Evolutionary conservation across 2,888 invertebrate species (phyloP).

Genomic region (Nasonia oneida): DNA sequence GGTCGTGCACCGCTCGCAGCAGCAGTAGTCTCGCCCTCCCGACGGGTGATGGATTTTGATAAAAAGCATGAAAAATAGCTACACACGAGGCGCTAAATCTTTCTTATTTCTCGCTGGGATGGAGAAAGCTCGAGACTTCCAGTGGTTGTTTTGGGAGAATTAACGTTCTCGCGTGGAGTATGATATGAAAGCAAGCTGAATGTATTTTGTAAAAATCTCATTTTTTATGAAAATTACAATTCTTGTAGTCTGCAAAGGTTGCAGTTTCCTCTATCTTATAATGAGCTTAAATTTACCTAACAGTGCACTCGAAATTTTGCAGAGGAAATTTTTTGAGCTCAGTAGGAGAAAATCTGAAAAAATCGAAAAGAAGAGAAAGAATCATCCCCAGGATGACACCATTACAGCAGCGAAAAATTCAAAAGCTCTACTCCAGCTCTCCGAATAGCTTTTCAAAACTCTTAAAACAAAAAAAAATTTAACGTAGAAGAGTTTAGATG

Average conservation of each 20-base stretch:
- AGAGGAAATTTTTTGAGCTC: background rate
- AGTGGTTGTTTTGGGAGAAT: background rate
- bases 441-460: background rate
- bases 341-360: background rate
- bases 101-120: conserved; percentile 35
- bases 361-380: background rate
- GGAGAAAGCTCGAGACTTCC: background rate
- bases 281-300: too few relatives aligned
- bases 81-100: conserved; percentile 36
- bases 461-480: background rate
- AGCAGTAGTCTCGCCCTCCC: conserved; percentile 5
- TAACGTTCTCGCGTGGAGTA: background rate
- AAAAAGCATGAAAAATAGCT: conserved; percentile 72
- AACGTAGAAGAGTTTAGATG: background rate
- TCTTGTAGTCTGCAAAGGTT: too few relatives aligned
- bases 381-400: background rate
- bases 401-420: background rate
- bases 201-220: background rate
- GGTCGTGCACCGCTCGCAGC: conserved; percentile 22
- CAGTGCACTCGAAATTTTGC: too few relatives aligned
- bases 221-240: background rate
- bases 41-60: conserved; percentile 71
- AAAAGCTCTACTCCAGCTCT: background rate
- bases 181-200: background rate
- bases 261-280: too few relatives aligned